Percentiles rank a stretch among this genome's conserved stretches.
Evolutionary conservation across 2,888 invertebrate species (phyloP).

Genomic region (Hofmannophila pseudospretella): DNA sequence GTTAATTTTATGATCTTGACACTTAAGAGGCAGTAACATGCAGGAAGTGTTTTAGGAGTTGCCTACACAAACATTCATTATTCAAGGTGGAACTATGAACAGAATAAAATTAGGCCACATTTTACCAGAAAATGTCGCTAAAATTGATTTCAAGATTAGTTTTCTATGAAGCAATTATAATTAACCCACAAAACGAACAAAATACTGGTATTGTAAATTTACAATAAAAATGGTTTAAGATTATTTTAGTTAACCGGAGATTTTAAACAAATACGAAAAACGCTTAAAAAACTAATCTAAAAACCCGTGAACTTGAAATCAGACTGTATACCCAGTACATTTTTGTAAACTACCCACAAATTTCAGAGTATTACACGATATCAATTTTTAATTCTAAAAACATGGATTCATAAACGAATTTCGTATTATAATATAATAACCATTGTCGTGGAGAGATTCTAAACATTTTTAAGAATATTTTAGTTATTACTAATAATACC

Average conservation of each 20-base stretch:
- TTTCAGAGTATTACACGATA: slow-evolving; percentile 65
- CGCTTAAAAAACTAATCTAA: background rate
- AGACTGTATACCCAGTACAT: slow-evolving; percentile 59
- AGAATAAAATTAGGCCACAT: slow-evolving; percentile 13
- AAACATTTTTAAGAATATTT: slow-evolving; percentile 59
- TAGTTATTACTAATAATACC: slow-evolving; percentile 74
- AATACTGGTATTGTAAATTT: too few relatives aligned
- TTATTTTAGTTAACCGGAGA: too few relatives aligned
- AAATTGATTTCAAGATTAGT: slow-evolving; percentile 31
- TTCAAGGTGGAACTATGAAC: slow-evolving; percentile 8
- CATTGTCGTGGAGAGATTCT: slow-evolving; percentile 72
- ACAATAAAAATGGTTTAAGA: too few relatives aligned
- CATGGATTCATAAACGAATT: slow-evolving; percentile 55
- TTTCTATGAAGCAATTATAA: slow-evolving; percentile 29
- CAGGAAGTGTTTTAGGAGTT: slow-evolving; percentile 8
- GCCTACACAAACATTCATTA: slow-evolving; percentile 4
- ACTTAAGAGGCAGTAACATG: slow-evolving; percentile 4
- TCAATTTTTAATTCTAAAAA: slow-evolving; percentile 60
- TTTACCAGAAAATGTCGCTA: slow-evolving; percentile 8
- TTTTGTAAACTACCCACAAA: slow-evolving; percentile 57
- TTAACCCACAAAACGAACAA: too few relatives aligned
- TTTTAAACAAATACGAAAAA: too few relatives aligned
- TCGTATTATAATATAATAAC: slow-evolving; percentile 63
- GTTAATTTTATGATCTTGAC: slow-evolving; percentile 4
- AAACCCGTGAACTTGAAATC: slow-evolving; percentile 34